Evolutionary conservation across 2,113 vertebrate genomes (phyloP).

Genomic region (Siniperca knerii): DNA sequence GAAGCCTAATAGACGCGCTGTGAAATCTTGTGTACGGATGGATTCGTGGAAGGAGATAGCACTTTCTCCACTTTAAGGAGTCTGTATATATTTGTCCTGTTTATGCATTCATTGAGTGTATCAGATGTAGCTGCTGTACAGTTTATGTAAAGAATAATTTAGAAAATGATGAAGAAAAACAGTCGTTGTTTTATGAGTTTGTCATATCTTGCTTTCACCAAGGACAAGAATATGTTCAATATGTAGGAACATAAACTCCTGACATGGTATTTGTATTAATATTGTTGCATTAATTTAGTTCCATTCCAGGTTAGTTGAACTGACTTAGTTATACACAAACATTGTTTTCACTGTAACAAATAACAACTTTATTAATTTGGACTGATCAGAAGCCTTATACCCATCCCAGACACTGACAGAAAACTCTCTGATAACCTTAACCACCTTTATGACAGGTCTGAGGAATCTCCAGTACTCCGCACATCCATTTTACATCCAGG

Average conservation of each 20-base stretch:
- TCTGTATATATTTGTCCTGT: constrained; percentile 67
- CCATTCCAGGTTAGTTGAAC: too few relatives aligned
- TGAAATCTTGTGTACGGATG: constrained; percentile 66
- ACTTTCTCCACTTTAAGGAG: constrained; percentile 79
- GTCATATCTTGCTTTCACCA: background rate
- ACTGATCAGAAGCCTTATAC: too few relatives aligned
- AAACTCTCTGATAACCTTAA: too few relatives aligned
- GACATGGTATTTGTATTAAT: too few relatives aligned
- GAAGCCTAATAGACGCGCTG: constrained; percentile 66
- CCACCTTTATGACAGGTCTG: too few relatives aligned
- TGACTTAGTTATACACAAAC: background rate
- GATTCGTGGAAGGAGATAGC: constrained; percentile 80
- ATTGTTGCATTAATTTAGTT: too few relatives aligned
- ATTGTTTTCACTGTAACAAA: background rate
- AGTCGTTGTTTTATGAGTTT: background rate
- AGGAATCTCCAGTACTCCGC: background rate
- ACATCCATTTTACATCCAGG: too few relatives aligned
- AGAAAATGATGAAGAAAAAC: constrained; percentile 48
- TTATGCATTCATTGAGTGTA: constrained; percentile 32
- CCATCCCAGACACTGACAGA: too few relatives aligned
- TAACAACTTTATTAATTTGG: too few relatives aligned
- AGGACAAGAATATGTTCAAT: background rate
- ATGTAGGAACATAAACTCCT: too few relatives aligned
- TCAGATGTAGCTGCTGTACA: constrained; percentile 71
- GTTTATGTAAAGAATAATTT: constrained; percentile 62